A percentile compares a stretch with the other conserved stretches of the same genome.
Evolutionary conservation across 2,113 vertebrate species (phyloP).

Genomic region (Poeciliopsis turrubarensis): DNA sequence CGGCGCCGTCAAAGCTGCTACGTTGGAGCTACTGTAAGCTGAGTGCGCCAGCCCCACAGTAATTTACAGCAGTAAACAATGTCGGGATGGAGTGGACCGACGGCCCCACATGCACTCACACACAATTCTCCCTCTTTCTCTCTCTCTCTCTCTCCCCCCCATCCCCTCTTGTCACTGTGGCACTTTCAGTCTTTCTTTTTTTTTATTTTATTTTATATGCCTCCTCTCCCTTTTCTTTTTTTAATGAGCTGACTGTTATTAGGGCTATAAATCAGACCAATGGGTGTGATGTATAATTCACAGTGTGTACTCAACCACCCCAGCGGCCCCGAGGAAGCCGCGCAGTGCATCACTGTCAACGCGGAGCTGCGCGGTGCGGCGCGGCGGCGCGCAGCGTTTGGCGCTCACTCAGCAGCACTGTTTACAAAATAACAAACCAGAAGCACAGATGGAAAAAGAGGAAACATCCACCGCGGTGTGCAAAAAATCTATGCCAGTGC

Average conservation of each 20-base stretch:
- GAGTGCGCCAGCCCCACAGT: conserved; percentile 82
- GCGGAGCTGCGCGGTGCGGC: conserved; percentile 63
- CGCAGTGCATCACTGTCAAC: conserved; percentile 98
- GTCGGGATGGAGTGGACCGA: conserved; percentile 79
- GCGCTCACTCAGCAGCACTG: neutral
- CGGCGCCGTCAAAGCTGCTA: conserved; percentile 89
- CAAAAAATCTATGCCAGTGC: neutral
- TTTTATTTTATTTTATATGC: conserved; percentile 77
- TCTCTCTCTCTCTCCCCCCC: conserved; percentile 8
- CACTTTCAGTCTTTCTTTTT: conserved; percentile 75
- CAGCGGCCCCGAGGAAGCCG: conserved; percentile 93
- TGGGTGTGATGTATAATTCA: conserved; percentile 99
- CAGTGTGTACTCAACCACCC: conserved; percentile 97
- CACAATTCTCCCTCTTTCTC: conserved; percentile 61
- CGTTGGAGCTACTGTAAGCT: conserved; percentile 90
- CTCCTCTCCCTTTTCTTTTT: conserved; percentile 84
- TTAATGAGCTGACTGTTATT: conserved; percentile 99
- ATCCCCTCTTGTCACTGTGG: conserved; percentile 67
- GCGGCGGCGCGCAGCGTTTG: conserved; percentile 41
- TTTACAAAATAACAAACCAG: conserved; percentile 22
- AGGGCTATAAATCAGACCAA: conserved; percentile 99
- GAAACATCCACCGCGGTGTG: neutral
- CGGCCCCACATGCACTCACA: conserved; percentile 65
- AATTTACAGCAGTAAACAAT: conserved; percentile 98
- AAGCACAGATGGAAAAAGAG: conserved; percentile 45